These are phyloP conservation scores for Serrognathus titanus DNA, from an alignment of 2,888 invertebrate species.

Conservation along the genomic window DNA sequence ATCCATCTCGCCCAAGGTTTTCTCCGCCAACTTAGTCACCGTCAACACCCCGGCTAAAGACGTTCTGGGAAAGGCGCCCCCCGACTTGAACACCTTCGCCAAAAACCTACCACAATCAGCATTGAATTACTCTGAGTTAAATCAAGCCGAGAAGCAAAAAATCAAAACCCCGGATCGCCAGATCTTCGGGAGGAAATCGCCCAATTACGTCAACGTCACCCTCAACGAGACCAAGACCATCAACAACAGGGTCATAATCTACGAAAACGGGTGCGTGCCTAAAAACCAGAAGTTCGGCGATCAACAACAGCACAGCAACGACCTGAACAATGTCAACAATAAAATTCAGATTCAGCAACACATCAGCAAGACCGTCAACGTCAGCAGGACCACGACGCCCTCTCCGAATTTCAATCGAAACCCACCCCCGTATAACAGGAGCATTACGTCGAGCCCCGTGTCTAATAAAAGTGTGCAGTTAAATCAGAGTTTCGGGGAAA, in stretches of 20 bases:
- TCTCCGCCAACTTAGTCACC: conserved; percentile 72
- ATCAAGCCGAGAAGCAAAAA: conserved; percentile 42
- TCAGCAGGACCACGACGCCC: conserved; percentile 45
- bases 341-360: conserved; percentile 25
- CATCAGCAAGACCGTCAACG: conserved; percentile 39
- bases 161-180: conserved; percentile 42
- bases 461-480: conserved; percentile 24
- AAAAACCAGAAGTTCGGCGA: conserved; percentile 43
- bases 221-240: conserved; percentile 47
- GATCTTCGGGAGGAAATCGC: conserved; percentile 41
- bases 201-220: conserved; percentile 45
- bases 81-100: conserved; percentile 61
- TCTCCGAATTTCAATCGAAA: conserved; percentile 54
- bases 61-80: conserved; percentile 61
- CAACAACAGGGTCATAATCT: conserved; percentile 45
- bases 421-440: conserved; percentile 41
- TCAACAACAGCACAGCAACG: conserved; percentile 38
- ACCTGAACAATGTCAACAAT: conserved; percentile 42
- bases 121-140: conserved; percentile 48
- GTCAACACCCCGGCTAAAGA: conserved; percentile 81
- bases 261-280: conserved; percentile 43
- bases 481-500: conserved; percentile 29
- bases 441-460: conserved; percentile 43
- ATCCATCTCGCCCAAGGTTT: conserved; percentile 71
- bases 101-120: conserved; percentile 56